Evolutionary conservation across 2,113 vertebrate species (phyloP).

Genomic region (Syngnathus floridae): DNA sequence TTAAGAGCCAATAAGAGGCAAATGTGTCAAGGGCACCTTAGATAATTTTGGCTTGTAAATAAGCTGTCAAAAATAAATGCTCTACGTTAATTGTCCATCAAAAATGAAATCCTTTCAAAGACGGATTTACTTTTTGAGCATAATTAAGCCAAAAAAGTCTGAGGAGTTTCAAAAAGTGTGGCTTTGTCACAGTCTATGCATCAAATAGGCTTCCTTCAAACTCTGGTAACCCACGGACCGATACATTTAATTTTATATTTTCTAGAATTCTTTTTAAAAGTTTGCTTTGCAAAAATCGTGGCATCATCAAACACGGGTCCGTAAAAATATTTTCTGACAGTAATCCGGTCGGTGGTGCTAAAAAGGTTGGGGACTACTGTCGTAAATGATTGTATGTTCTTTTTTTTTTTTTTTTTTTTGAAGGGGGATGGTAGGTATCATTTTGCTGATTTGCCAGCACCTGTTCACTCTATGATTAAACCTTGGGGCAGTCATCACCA

Average conservation of each 20-base stretch:
- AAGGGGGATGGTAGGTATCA: background rate
- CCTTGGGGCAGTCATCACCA: background rate
- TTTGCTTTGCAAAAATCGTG: too few species aligned
- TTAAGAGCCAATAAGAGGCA: background rate
- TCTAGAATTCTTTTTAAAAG: too few species aligned
- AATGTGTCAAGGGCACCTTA: background rate
- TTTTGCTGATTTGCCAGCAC: background rate
- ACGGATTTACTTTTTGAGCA: background rate
- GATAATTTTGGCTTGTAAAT: background rate
- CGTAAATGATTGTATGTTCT: background rate
- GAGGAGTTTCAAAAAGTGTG: slow-evolving; percentile 1
- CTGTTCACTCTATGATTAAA: slow-evolving; percentile 4
- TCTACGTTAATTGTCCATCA: background rate
- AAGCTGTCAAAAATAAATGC: slow-evolving; percentile 3
- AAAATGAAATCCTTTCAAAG: background rate
- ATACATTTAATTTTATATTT: too few species aligned
- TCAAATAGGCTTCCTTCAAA: background rate
- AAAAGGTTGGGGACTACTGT: too few species aligned
- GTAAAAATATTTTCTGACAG: too few species aligned
- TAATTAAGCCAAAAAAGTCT: slow-evolving; percentile 1
- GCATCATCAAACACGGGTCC: too few species aligned
- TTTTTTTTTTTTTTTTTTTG: background rate
- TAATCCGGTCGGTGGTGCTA: too few species aligned
- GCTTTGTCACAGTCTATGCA: slow-evolving; percentile 29
- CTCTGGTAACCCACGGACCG: background rate